A percentile compares a stretch with the other conserved stretches of the same genome.
phyloP scores from a whole-genome alignment of 2,797 vertebrate genomes.

The Lacerta agilis region DNA sequence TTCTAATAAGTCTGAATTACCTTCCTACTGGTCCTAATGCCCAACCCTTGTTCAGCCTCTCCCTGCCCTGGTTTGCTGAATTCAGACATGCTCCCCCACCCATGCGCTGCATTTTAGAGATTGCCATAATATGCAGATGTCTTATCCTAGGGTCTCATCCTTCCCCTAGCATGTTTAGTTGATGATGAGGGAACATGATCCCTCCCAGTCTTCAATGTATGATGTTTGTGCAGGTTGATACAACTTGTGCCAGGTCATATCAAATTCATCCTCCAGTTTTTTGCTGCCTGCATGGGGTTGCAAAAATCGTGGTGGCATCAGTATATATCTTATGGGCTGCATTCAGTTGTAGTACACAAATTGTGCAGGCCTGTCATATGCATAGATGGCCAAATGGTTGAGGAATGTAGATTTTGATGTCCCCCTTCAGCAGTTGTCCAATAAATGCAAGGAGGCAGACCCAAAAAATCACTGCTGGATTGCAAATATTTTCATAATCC shows the following conservation, averaged over 20 bases:
- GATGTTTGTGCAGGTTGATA: background rate
- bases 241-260: background rate
- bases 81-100: no score
- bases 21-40: background rate
- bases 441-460: background rate
- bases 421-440: background rate
- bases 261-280: background rate
- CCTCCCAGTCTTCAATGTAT: background rate
- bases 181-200: background rate
- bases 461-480: background rate
- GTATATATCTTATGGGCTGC: no score
- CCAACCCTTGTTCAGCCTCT: background rate
- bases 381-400: background rate
- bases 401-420: background rate
- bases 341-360: background rate
- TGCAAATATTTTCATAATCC: background rate
- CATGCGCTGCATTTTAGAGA: no score
- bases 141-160: background rate
- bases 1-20: no score
- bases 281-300: background rate
- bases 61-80: background rate
- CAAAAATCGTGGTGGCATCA: background rate
- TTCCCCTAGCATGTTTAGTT: background rate
- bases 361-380: background rate
- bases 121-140: background rate